Percentiles rank a stretch among this genome's conserved stretches.
Conservation (phyloP, 1,140 invertebrate genomes). For the Drosophila tristis region DNA sequence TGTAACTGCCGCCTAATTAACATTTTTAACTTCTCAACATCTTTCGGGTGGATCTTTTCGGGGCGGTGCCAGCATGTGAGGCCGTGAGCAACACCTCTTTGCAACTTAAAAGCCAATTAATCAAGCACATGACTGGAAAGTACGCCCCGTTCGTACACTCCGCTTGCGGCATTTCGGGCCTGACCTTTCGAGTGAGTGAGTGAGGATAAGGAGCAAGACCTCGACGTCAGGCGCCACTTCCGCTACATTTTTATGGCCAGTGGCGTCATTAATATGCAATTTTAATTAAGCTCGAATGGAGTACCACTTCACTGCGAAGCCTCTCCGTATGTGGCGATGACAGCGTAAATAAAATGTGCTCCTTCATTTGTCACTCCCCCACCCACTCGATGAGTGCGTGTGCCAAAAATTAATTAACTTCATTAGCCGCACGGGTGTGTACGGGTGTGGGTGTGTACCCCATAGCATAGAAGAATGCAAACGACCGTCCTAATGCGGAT, state of each 20-base stretch:
- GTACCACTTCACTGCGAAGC: conserved; percentile 13
- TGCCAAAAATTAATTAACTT: conserved; percentile 42
- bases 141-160: conserved; percentile 55
- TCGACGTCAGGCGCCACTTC: conserved; percentile 47
- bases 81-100: conserved; percentile 60
- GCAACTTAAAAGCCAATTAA: conserved; percentile 82
- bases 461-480: conserved; percentile 38
- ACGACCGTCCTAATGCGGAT: conserved; percentile 23
- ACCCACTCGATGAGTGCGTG: conserved; percentile 31
- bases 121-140: conserved; percentile 67
- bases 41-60: conserved; percentile 36
- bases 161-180: conserved; percentile 35
- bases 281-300: conserved; percentile 72
- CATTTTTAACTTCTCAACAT: conserved; percentile 49
- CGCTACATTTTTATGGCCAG: conserved; percentile 54
- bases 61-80: conserved; percentile 6
- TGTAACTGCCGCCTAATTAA: conserved; percentile 52
- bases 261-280: conserved; percentile 79
- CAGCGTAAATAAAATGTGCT: conserved; percentile 61
- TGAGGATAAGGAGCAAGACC: conserved; percentile 38
- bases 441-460: not conserved
- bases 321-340: conserved; percentile 50
- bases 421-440: conserved; percentile 26
- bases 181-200: conserved; percentile 59
- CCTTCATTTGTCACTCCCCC: conserved; percentile 64